phyloP scores from a whole-genome alignment of 2,797 vertebrate species.

The Ciconia nigra region DNA sequence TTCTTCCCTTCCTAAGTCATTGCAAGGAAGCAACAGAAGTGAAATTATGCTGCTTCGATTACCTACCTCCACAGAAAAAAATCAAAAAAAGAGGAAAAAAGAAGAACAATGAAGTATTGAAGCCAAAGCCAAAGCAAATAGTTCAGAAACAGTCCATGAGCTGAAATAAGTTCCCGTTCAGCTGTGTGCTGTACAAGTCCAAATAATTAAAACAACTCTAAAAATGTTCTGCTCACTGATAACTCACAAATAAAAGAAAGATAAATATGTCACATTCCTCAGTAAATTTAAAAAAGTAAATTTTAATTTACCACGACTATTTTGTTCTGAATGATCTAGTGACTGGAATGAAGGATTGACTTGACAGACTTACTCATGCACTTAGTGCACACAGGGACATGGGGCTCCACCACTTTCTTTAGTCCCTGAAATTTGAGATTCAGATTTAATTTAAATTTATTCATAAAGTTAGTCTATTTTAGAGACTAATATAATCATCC shows the following conservation, averaged over 20 bases:
- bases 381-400: not conserved
- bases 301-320: not conserved
- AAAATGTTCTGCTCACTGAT: not conserved
- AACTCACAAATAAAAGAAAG: not conserved
- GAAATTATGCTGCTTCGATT: not conserved
- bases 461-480: not conserved
- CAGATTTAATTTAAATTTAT: not conserved
- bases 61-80: not conserved
- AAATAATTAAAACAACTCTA: not conserved
- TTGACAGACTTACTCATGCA: not conserved
- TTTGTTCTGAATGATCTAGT: not conserved
- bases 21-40: not conserved
- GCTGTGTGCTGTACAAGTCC: not conserved
- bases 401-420: not conserved
- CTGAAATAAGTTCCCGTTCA: not conserved
- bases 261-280: not conserved
- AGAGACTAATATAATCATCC: not conserved
- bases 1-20: not conserved
- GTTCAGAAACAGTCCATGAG: not conserved
- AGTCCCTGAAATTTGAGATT: not conserved
- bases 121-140: not conserved
- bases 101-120: not conserved
- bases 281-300: not conserved
- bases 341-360: not conserved
- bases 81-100: fast-evolving